phyloP scores from a whole-genome alignment of 2,113 vertebrate genomes.

The Aleadryas rufinucha region DNA sequence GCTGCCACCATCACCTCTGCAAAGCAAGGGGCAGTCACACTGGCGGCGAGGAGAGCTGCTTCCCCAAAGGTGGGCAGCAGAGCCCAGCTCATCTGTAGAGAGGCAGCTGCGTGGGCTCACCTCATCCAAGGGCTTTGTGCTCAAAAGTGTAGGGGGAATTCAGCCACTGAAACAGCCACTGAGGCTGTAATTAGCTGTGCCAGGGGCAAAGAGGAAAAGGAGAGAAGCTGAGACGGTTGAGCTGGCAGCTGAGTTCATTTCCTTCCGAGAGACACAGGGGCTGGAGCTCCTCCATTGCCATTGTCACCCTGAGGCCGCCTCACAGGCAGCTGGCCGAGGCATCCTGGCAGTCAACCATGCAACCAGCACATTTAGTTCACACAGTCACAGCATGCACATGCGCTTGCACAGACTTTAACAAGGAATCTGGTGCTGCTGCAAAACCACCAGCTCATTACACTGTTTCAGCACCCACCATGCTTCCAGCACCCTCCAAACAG shows the following conservation, averaged over 20 bases:
- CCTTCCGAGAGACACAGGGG: background rate
- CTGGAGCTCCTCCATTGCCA: background rate
- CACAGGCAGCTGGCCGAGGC: background rate
- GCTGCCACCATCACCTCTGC: background rate
- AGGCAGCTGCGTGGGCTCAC: background rate
- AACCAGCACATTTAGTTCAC: background rate
- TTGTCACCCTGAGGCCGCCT: background rate
- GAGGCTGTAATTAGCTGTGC: background rate
- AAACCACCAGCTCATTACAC: accelerated
- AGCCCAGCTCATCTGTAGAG: background rate
- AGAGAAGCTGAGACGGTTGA: background rate
- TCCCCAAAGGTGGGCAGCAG: background rate
- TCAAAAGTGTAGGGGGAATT: accelerated
- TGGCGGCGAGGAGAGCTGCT: background rate
- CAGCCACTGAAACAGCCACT: background rate
- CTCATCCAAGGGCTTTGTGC: accelerated
- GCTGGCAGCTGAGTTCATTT: background rate
- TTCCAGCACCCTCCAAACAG: background rate
- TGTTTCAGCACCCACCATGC: background rate
- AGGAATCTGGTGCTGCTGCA: background rate
- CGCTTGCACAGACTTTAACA: background rate
- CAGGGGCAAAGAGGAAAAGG: background rate
- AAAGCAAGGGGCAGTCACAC: accelerated
- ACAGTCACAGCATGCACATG: accelerated
- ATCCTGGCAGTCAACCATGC: background rate